Base-by-base conservation (phyloP, 2,797 vertebrate species). In the Melopsittacus undulatus region DNA sequence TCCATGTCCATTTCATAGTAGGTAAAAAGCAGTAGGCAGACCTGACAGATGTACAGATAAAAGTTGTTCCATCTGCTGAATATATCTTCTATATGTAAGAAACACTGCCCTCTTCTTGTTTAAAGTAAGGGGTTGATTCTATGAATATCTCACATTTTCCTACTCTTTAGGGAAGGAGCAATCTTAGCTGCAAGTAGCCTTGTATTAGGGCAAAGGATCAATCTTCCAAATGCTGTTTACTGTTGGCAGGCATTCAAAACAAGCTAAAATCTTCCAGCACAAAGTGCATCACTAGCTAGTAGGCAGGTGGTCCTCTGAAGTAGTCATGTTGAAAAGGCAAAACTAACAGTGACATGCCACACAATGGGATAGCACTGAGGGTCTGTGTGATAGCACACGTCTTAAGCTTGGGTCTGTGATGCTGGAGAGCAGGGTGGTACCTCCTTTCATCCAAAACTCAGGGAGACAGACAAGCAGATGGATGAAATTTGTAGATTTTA, bases 261-360 rank as follows among this genome's bases (percentile, higher is more conserved):
- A 70, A 85, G 78, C 30, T 92, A n/a, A 73, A 94, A 77, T 92
- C 74, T 93, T 85, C 90, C 80, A 80, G 57, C 62, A 80, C 40
- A 23, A 79, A 56, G 77, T 61, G 34, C 45, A 42, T 67, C 52
- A 5, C 57, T 46, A 8, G 40, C 11, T 23, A 1, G 23, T 14
- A 26, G 73, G 40, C 32, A 54, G 76, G 13, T 0, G 3, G 30
- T 83, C 51, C 24, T 90, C 66, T 29, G 15, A 16, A 30, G 11
- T 24, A 54, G 34, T 72, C 45, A 2, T 26, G 23, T 24, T 64
- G 61, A 62, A 48, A 63, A 40, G 61, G 54, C 62, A 49, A 61
- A 79, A n/a, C 0, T 2, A 69, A 69, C 38, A 46, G 51, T 36
- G 46, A 45, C 6, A 0, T 5, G 17, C 22, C 0, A 0, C 22